phyloP scores from a whole-genome alignment of 2,113 vertebrate species.

The Tinamus guttatus region DNA sequence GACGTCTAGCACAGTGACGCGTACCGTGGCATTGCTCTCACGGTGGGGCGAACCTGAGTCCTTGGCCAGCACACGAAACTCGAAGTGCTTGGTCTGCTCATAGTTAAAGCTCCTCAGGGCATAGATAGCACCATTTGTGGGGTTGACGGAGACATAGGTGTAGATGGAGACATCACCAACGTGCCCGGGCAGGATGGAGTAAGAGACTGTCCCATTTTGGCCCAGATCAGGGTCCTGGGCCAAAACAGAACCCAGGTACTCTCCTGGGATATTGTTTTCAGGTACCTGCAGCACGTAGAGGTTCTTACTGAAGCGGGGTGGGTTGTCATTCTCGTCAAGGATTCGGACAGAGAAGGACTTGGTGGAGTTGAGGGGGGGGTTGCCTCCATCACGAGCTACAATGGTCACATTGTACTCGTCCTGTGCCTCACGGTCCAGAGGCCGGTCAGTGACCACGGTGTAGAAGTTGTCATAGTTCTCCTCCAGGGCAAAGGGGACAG shows the following conservation, averaged over 20 bases:
- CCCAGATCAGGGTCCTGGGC: constrained; percentile 96
- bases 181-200: constrained; percentile 93
- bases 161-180: constrained; percentile 97
- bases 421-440: constrained; percentile 91
- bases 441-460: constrained; percentile 94
- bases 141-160: constrained; percentile 97
- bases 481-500: constrained; percentile 93
- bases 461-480: constrained; percentile 98
- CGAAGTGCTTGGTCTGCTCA: constrained; percentile 97
- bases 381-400: constrained; percentile 93
- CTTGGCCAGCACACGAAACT: constrained; percentile 95
- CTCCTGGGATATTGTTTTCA: constrained; percentile 98
- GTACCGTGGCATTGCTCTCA: constrained; percentile 94
- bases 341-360: constrained; percentile 96
- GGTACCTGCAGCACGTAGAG: constrained; percentile 96
- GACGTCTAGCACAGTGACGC: constrained; percentile 93
- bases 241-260: constrained; percentile 94
- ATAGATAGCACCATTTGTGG: constrained; percentile 97
- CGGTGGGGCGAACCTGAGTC: constrained; percentile 95
- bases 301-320: constrained; percentile 93
- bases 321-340: constrained; percentile 96
- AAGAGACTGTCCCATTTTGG: constrained; percentile 96
- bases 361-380: constrained; percentile 93
- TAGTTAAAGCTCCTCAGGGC: constrained; percentile 98
- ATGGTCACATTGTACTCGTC: constrained; percentile 98